These are phyloP conservation scores for Phenganax subtilis DNA, from an alignment of 92 coral and sea anemone species.

Conservation along the genomic window DNA sequence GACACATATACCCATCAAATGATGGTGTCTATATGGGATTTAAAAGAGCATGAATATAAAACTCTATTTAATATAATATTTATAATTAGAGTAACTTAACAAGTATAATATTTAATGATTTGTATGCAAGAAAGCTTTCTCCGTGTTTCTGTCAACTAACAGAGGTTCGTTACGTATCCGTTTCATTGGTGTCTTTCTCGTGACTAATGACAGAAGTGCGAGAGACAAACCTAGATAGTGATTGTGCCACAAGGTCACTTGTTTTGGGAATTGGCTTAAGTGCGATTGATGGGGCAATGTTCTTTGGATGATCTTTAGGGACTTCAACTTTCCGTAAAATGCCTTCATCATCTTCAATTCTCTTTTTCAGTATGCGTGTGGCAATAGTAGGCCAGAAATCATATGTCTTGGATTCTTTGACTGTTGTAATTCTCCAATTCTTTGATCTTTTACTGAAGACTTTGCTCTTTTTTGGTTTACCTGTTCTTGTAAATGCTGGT, in stretches of 20 bases:
- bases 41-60: slow-evolving; percentile 36
- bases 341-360: not conserved
- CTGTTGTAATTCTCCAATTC: too few relatives aligned
- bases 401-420: too few relatives aligned
- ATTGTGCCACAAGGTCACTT: slow-evolving; percentile 14
- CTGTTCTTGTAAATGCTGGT: too few relatives aligned
- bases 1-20: slow-evolving; percentile 53
- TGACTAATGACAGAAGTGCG: not conserved
- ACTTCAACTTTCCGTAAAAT: not conserved
- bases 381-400: not conserved
- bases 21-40: slow-evolving; percentile 64
- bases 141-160: too few relatives aligned
- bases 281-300: slow-evolving; percentile 15
- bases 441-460: too few relatives aligned
- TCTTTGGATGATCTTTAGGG: not conserved
- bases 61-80: too few relatives aligned
- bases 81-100: too few relatives aligned
- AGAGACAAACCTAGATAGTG: slow-evolving; percentile 8
- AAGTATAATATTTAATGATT: too few relatives aligned
- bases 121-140: too few relatives aligned
- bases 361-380: not conserved
- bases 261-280: slow-evolving; percentile 19
- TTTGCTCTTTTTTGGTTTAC: too few relatives aligned
- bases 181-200: not conserved
- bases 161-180: not conserved